Conservation (phyloP, 2,888 invertebrate genomes). For the Tinea trinotella region DNA sequence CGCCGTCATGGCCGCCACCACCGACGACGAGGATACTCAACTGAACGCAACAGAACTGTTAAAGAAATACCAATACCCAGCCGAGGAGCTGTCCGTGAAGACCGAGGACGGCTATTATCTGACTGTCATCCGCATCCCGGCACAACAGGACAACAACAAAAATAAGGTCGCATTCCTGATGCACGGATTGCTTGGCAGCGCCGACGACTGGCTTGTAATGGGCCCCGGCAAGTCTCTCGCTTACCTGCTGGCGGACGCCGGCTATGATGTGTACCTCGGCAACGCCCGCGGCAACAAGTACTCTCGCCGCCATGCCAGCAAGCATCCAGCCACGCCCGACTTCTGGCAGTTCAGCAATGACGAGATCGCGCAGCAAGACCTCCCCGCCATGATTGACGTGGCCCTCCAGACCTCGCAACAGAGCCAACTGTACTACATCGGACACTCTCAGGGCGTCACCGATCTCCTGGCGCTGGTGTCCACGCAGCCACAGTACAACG, state of each 20-base stretch:
- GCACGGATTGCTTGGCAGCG: constrained; percentile 78
- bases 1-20: constrained; percentile 29
- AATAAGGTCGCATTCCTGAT: constrained; percentile 66
- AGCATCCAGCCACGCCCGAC: constrained; percentile 42
- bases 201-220: constrained; percentile 79
- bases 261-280: constrained; percentile 62
- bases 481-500: constrained; percentile 45
- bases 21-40: constrained; percentile 32
- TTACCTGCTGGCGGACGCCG: constrained; percentile 49
- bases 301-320: constrained; percentile 47
- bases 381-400: constrained; percentile 60
- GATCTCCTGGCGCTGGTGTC: constrained; percentile 49
- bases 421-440: constrained; percentile 51
- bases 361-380: constrained; percentile 54
- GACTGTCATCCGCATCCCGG: constrained; percentile 54
- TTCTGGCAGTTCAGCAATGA: constrained; percentile 63
- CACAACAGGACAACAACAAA: constrained; percentile 31
- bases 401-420: constrained; percentile 41
- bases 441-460: constrained; percentile 48
- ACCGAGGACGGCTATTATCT: constrained; percentile 60
- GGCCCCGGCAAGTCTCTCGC: constrained; percentile 68
- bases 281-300: constrained; percentile 58
- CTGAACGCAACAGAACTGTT: constrained; percentile 46
- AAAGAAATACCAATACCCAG: constrained; percentile 43
- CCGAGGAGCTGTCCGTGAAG: constrained; percentile 48